Percentiles rank a stretch among this genome's conserved stretches.
These are phyloP conservation scores for Tillus elongatus DNA, from an alignment of 2,888 invertebrate genomes.

Conservation along the genomic window DNA sequence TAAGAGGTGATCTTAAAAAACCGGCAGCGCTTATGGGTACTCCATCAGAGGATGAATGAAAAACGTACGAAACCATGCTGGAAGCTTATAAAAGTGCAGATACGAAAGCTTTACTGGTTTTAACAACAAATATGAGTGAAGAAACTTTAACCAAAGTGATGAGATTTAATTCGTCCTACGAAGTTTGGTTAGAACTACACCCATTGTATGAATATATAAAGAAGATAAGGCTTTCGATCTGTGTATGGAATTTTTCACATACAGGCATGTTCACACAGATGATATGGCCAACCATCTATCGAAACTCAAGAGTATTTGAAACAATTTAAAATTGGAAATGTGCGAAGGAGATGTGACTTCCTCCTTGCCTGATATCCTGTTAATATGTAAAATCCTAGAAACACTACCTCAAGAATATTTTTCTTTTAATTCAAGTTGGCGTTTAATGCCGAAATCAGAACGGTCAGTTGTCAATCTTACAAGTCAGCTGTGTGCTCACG, in stretches of 20 bases:
- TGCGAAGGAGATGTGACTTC: no score
- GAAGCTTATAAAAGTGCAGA: no score
- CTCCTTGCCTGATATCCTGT: slow-evolving; percentile 12
- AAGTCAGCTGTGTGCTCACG: slow-evolving; percentile 14
- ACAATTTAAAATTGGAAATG: no score
- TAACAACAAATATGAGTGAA: slow-evolving; percentile 20
- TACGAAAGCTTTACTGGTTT: slow-evolving; percentile 12
- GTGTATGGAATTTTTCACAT: slow-evolving; percentile 19
- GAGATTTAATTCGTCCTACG: slow-evolving; percentile 16
- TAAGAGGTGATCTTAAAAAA: no score
- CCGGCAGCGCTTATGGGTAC: no score
- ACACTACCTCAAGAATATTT: slow-evolving; percentile 15
- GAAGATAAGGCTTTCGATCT: slow-evolving; percentile 19
- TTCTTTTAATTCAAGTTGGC: slow-evolving; percentile 15
- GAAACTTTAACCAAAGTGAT: slow-evolving; percentile 19
- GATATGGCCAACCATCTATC: no score
- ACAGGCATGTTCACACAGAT: no score
- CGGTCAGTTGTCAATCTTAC: slow-evolving; percentile 13
- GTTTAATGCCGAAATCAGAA: slow-evolving; percentile 11
- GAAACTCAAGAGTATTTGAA: no score
- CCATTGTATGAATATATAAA: slow-evolving; percentile 17
- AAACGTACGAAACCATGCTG: no score
- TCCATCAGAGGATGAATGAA: no score
- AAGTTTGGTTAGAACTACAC: slow-evolving; percentile 19
- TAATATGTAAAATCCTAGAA: slow-evolving; percentile 15